Percentiles rank a stretch among this genome's conserved stretches.
These are phyloP conservation scores for Melanostigma gelatinosum DNA, from an alignment of 2,113 vertebrate species.

Conservation along the genomic window DNA sequence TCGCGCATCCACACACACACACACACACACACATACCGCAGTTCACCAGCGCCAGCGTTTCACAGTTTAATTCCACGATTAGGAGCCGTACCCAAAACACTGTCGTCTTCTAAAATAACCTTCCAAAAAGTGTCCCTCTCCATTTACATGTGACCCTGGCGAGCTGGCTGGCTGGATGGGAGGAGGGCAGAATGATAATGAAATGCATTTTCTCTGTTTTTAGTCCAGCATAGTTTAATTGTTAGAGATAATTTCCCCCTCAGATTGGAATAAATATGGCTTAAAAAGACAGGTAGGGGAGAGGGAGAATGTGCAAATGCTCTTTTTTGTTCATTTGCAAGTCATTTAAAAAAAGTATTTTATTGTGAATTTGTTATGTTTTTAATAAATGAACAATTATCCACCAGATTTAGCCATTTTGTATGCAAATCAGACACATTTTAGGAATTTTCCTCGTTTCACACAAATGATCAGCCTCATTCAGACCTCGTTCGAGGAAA, in stretches of 20 bases:
- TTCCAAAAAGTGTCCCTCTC: conserved; percentile 81
- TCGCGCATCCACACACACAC: conserved; percentile 45
- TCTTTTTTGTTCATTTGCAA: conserved; percentile 12
- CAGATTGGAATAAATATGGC: conserved; percentile 72
- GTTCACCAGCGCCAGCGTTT: conserved; percentile 71
- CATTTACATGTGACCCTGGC: conserved; percentile 83
- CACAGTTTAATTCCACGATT: conserved; percentile 87
- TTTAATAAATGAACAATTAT: conserved; percentile 42
- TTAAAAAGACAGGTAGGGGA: conserved; percentile 47
- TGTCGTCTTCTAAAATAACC: conserved; percentile 82
- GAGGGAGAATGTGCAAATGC: conserved; percentile 16
- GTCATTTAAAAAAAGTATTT: conserved; percentile 49
- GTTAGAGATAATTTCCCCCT: conserved; percentile 74
- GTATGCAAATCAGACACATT: conserved; percentile 34
- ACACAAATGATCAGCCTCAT: conserved; percentile 27
- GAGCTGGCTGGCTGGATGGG: conserved; percentile 60
- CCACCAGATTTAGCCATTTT: conserved; percentile 22
- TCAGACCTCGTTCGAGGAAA: conserved; percentile 3
- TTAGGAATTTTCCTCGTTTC: conserved; percentile 27
- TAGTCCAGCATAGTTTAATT: conserved; percentile 80
- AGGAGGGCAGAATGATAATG: conserved; percentile 74
- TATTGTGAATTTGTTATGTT: conserved; percentile 37
- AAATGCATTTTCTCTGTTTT: conserved; percentile 82
- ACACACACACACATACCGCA: conserved; percentile 22
- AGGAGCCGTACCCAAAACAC: conserved; percentile 79